phyloP scores from a whole-genome alignment of 1,140 invertebrate species.

The Lutraria rhynchaena region DNA sequence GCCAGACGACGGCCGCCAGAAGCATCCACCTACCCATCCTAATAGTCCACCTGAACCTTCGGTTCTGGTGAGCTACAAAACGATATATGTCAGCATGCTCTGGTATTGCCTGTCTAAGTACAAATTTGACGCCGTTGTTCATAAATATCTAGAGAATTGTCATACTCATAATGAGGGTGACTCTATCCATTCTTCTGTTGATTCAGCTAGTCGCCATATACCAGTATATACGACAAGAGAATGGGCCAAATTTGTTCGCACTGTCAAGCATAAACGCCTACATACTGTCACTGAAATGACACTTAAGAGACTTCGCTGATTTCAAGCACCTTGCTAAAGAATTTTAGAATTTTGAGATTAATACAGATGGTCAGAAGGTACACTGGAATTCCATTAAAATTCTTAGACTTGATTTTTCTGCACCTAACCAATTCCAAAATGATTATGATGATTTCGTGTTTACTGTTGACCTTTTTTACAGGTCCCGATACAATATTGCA shows the following conservation, averaged over 20 bases:
- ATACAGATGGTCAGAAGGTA: conserved; percentile 1
- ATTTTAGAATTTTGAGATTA: conserved; percentile 18
- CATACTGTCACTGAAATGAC: conserved; percentile 27
- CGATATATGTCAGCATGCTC: neutral
- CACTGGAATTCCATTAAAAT: conserved; percentile 35
- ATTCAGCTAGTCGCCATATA: neutral
- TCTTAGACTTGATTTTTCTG: neutral
- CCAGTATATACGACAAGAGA: conserved; percentile 19
- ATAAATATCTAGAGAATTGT: conserved; percentile 42
- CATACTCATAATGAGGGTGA: conserved; percentile 46
- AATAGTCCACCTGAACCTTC: no score
- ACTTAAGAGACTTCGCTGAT: conserved; percentile 11
- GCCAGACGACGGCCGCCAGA: no score
- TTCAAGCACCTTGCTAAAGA: neutral
- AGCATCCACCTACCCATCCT: no score
- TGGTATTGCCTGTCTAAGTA: conserved; percentile 35
- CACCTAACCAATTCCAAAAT: conserved; percentile 13
- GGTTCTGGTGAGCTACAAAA: no score
- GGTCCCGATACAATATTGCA: neutral
- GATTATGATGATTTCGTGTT: conserved; percentile 2
- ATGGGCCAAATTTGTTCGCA: conserved; percentile 14
- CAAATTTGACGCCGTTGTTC: conserved; percentile 3
- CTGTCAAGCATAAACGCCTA: neutral
- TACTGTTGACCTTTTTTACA: conserved; percentile 20
- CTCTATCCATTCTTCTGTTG: conserved; percentile 14